Percentiles rank a stretch among this genome's conserved stretches.
Evolutionary conservation across 2,113 vertebrate genomes (phyloP).

Genomic region (Eleginops maclovinus): DNA sequence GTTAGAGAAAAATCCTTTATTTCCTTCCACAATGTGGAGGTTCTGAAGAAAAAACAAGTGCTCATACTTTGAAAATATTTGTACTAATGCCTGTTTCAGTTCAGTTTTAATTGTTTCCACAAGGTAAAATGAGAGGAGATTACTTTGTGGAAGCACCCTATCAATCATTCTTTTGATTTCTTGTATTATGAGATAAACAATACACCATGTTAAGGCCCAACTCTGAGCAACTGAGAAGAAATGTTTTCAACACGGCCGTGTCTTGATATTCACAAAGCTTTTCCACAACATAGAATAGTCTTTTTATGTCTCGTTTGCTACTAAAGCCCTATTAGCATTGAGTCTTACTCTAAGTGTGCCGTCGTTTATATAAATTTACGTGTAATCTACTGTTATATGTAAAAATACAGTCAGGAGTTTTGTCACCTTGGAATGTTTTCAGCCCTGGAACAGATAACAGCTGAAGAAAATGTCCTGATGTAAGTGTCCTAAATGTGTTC

Average conservation of each 20-base stretch:
- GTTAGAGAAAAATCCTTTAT: conserved; percentile 54
- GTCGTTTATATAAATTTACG: conserved; percentile 21
- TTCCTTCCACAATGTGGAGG: conserved; percentile 36
- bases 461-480: conserved; percentile 55
- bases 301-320: conserved; percentile 13
- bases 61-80: conserved; percentile 34
- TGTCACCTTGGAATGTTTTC: conserved; percentile 30
- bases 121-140: conserved; percentile 39
- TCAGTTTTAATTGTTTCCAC: conserved; percentile 45
- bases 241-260: background rate
- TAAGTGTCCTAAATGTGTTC: conserved; percentile 62
- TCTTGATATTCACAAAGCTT: conserved; percentile 3
- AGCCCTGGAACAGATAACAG: conserved; percentile 48
- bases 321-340: conserved; percentile 19
- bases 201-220: background rate
- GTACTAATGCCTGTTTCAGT: conserved; percentile 19
- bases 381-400: conserved; percentile 26
- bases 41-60: conserved; percentile 52
- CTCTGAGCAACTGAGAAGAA: conserved; percentile 26
- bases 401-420: conserved; percentile 13
- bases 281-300: background rate
- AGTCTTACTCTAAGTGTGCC: conserved; percentile 24
- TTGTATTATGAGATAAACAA: conserved; percentile 8
- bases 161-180: conserved; percentile 34
- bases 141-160: conserved; percentile 4